Base-by-base conservation (phyloP, 2,888 invertebrate genomes). In the Seladonia tumulorum region DNA sequence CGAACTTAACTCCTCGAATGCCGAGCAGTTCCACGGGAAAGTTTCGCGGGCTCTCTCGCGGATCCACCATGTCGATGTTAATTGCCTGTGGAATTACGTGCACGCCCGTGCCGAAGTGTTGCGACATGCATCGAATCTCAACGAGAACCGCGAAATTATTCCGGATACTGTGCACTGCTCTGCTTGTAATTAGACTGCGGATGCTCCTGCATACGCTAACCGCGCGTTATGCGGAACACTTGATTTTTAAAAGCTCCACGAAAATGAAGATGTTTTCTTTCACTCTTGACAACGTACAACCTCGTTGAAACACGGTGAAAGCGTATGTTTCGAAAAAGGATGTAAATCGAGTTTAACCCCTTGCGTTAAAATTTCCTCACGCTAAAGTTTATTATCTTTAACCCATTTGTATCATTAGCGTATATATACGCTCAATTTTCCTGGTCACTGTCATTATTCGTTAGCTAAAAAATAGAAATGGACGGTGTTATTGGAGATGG, bases 1-100 rank as follows among this genome's bases (percentile, higher is more conserved):
- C 47, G 22, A 68, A 68, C 68, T 81, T 35, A 42, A 47, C 77
- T 57, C 57, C 60, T 35, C 47, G 70, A 75, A 80, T 71, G 39
- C 75, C 47, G 68, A 57, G 78, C 47, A n/a, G 47, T 10, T 70
- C 45, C 29, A n/a, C 22, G 72, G 29, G 39, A 82, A 78, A 25
- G 49, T 8, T 60, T 70, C 16, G 14, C n/a, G 73, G 35, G 45
- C 68, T 39, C 68, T 39, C 39, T 68, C 68, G 10, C 39, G 22
- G 39, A 68, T 35, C 68, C 68, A 22, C 35, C 68, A 22, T 25
- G 39, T 39, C 39, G 49, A 63, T 66, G 49, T 68, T 68, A 68
- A 35, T 68, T 39, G n/a, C 71, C 42, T 7, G 14, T n/a, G 8
- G 53, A 60, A n/a, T 25, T 71, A 42, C 14, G 35, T 35, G 29